Conservation (phyloP, 2,888 invertebrate species). For the Cerceris rybyensis region DNA sequence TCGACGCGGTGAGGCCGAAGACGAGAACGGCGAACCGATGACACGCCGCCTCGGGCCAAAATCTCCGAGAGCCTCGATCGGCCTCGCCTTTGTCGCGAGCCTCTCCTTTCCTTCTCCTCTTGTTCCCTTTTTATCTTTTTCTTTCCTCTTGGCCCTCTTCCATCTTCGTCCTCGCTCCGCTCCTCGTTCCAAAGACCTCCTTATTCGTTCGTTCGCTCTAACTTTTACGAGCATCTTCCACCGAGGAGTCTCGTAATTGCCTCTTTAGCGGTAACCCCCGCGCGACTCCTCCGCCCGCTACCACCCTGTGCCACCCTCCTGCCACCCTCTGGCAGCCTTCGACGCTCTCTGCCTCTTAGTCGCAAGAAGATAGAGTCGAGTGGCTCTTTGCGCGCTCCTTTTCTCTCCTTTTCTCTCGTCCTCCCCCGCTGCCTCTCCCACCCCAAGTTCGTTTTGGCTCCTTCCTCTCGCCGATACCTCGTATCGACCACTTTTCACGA, state of each 20-base stretch:
- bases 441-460: neutral
- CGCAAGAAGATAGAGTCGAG: slow-evolving; percentile 39
- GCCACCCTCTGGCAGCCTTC: no score
- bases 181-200: slow-evolving; percentile 43
- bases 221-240: slow-evolving; percentile 78
- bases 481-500: slow-evolving; percentile 19
- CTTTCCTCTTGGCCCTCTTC: slow-evolving; percentile 62
- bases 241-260: slow-evolving; percentile 77
- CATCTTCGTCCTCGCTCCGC: slow-evolving; percentile 22
- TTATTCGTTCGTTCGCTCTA: slow-evolving; percentile 65
- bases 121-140: slow-evolving; percentile 3
- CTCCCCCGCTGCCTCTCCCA: neutral
- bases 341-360: no score
- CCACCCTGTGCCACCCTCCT: slow-evolving; percentile 32
- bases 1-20: slow-evolving; percentile 69
- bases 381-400: slow-evolving; percentile 21
- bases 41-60: slow-evolving; percentile 75
- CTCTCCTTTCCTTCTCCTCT: slow-evolving; percentile 6
- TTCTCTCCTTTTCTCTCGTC: slow-evolving; percentile 36
- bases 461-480: neutral
- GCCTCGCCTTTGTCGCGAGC: slow-evolving; percentile 21
- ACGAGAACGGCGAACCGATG: slow-evolving; percentile 76
- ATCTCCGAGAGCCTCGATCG: slow-evolving; percentile 67
- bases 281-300: slow-evolving; percentile 41
- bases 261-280: slow-evolving; percentile 76